Evolutionary conservation across 2,888 invertebrate genomes (phyloP), one percentile per base, ranked within the genome.

Genomic region (Idaea aversata): DNA sequence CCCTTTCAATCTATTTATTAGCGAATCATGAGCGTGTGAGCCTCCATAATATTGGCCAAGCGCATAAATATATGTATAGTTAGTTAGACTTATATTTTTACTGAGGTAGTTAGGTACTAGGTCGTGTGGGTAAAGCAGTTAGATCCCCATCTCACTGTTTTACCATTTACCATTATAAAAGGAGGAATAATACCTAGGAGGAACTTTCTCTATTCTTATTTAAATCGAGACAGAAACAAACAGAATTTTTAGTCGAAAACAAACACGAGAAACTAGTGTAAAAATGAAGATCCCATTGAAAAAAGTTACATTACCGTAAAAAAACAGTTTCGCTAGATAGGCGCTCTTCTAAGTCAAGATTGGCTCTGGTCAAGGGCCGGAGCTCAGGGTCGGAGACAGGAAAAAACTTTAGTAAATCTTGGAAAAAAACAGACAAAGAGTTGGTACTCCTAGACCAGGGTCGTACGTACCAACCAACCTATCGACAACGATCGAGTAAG

Each of bases 41-140:
- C 47, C 47, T 47, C 47, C 13, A 6, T 47, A 13, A 38, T 47
- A 47, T 47, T 4, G 47, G 47, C 47, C 3, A 61, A 59, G 61
- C 70, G 70, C 68, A 68, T 64, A 68, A n/a, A n/a, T n/a, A n/a
- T n/a, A 70, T 65, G 61, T 66, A 61, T 61, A 34, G 57, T 25
- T 63, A 59, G 47, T 59, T 59, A 15, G 59, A 25, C 25, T 25
- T 25, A 3, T 25, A 25, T 25, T 25, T 25, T 25, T 15, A 57
- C 57, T 15, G 4, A 57, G 13, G 15, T 57, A 57, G 57, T 10
- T 57, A 57, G 13, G 13, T 57, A 57, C 57, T n/a, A n/a, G n/a
- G n/a, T n/a, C n/a, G n/a, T n/a, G n/a, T n/a, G n/a, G n/a, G n/a
- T n/a, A n/a, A n/a, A n/a, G n/a, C n/a, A n/a, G n/a, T n/a, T n/a